Base-by-base conservation (phyloP, 1,140 invertebrate species). In the Aphis gossypii region DNA sequence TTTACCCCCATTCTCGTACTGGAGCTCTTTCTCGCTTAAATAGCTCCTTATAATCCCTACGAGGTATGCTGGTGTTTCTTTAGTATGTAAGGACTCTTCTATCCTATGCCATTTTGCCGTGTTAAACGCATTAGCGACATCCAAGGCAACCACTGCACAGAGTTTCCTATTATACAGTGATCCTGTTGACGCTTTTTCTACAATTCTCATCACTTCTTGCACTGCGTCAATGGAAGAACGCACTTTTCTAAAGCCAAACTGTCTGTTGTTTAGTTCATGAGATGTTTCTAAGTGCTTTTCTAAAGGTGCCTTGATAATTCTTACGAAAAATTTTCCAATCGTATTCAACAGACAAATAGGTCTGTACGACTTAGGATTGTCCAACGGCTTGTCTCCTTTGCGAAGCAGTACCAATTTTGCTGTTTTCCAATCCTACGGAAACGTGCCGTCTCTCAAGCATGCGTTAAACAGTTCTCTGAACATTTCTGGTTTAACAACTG, bases 81-180 rank as follows among this genome's bases (percentile, higher is more conserved):
- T 89, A 14, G 5, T 23, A 11, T n/a, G n/a, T 25, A 90, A 23
- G 0, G 30, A 23, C 3, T 84, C 46, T 14, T 51, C 60, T 11
- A 91, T 91, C 18, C 48, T 94, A 5, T 44, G 30, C 93, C 89
- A 94, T n/a, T 41, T 89, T 25, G 89, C 89, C 35, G 87, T 48
- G 20, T 94, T 94, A 23, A 94, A 94, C 0, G 68, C 89, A 38
- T 94, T 94, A 4, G 9, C 18, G 0, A 94, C 46, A 20, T 90
- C 90, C 11, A 91, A 21, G 4, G 56, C 23, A 2, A 91, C n/a
- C n/a, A 82, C 18, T 5, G 9, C 90, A 21, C 60, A 91, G 14
- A 91, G 60, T 14, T 91, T 6, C 41, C 90, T 91, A 1, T 4
- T 68, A 3, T 35, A 7, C 3, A 82, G 44, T 44, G 41, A 18